These are phyloP conservation scores for Caretta caretta DNA, from an alignment of 2,113 vertebrate genomes.

Conservation along the genomic window DNA sequence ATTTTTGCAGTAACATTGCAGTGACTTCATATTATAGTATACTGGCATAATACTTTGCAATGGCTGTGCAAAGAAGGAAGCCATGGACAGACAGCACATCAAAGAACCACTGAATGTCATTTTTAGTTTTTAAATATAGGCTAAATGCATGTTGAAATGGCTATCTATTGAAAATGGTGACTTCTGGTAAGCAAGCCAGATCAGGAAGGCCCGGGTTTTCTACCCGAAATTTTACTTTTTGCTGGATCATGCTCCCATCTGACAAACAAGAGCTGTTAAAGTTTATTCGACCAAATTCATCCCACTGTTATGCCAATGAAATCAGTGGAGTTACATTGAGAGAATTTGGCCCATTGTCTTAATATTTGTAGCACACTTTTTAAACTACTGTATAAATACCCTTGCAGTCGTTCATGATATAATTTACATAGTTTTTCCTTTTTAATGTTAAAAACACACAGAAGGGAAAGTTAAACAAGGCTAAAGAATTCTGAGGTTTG, in stretches of 20 bases:
- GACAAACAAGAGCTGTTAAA: background rate
- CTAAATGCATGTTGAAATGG: background rate
- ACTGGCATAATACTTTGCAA: background rate
- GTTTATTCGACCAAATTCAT: background rate
- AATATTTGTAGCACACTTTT: background rate
- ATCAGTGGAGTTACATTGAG: background rate
- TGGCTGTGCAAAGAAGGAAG: slow-evolving; percentile 17
- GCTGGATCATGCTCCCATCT: background rate
- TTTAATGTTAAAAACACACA: background rate
- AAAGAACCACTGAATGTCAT: background rate
- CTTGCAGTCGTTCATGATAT: background rate
- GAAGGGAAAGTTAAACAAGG: background rate
- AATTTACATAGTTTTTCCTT: background rate
- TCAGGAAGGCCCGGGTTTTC: background rate
- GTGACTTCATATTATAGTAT: background rate
- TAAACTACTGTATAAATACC: background rate
- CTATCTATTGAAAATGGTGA: background rate
- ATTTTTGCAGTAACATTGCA: background rate
- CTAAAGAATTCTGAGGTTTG: background rate
- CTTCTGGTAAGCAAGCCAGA: background rate
- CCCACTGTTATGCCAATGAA: background rate
- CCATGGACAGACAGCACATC: background rate
- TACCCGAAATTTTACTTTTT: background rate
- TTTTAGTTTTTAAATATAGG: background rate
- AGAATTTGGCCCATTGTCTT: background rate